Evolutionary conservation across 1,140 invertebrate species (phyloP).

Genomic region (Proctacanthus coquilletti): DNA sequence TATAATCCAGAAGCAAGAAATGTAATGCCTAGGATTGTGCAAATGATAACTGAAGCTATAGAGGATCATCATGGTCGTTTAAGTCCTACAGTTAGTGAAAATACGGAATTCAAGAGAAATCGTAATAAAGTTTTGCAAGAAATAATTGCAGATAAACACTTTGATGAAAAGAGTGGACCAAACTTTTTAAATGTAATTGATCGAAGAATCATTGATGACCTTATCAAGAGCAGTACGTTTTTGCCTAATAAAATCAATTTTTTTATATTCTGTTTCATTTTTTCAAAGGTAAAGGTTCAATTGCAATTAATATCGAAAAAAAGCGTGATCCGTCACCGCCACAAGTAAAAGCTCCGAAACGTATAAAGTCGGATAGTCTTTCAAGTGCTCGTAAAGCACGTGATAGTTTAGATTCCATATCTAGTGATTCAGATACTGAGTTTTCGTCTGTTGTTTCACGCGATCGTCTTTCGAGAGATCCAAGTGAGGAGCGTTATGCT

Average conservation of each 20-base stretch:
- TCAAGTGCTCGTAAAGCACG: neutral
- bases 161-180: slow-evolving; percentile 24
- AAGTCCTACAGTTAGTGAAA: slow-evolving; percentile 5
- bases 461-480: neutral
- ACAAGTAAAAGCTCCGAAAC: slow-evolving; percentile 5
- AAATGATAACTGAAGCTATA: slow-evolving; percentile 11
- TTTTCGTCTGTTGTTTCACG: too few species aligned
- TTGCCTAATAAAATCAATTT: too few species aligned
- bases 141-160: slow-evolving; percentile 30
- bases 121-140: slow-evolving; percentile 25
- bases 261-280: slow-evolving; percentile 1
- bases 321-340: slow-evolving; percentile 1
- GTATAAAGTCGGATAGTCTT: slow-evolving; percentile 2
- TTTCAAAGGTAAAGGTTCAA: neutral
- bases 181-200: slow-evolving; percentile 16
- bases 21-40: slow-evolving; percentile 8
- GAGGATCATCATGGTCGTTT: slow-evolving; percentile 17
- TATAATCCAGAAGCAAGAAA: slow-evolving; percentile 10
- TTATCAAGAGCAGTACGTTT: slow-evolving; percentile 1
- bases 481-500: neutral
- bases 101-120: slow-evolving; percentile 15
- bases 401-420: slow-evolving; percentile 23
- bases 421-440: slow-evolving; percentile 20
- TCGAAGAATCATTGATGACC: slow-evolving; percentile 2
- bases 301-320: slow-evolving; percentile 1